Evolutionary conservation across 2,113 vertebrate species (phyloP).

Genomic region (Shinisaurus crocodilurus): DNA sequence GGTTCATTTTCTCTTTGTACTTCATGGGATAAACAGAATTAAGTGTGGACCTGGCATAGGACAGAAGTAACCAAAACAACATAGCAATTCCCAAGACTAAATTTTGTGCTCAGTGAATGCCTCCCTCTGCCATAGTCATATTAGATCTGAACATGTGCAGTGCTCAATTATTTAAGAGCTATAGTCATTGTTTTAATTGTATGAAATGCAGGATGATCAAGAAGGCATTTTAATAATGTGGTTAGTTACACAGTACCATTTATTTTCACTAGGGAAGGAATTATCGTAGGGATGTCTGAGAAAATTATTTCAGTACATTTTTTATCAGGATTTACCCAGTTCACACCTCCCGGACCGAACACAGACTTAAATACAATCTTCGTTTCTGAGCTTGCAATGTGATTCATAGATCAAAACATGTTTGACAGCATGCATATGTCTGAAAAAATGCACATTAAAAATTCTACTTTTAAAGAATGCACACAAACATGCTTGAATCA

Average conservation of each 20-base stretch:
- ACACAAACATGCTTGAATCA: no score
- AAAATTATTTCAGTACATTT: no score
- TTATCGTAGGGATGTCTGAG: slow-evolving; percentile 17
- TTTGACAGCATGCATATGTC: no score
- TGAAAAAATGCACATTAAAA: no score
- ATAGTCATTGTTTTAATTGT: not conserved
- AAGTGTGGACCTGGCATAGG: not conserved
- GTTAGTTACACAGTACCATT: slow-evolving; percentile 10
- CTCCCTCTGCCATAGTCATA: not conserved
- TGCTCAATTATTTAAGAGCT: not conserved
- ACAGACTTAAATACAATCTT: no score
- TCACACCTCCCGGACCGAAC: no score
- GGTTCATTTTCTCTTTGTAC: not conserved
- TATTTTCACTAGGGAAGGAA: slow-evolving; percentile 18
- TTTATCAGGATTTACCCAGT: no score
- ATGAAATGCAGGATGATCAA: slow-evolving; percentile 1
- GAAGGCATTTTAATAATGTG: slow-evolving; percentile 30
- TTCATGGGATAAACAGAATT: not conserved
- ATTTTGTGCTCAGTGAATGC: not conserved
- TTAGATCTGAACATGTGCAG: not conserved
- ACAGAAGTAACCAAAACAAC: not conserved
- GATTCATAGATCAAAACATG: no score
- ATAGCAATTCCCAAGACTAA: not conserved
- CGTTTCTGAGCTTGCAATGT: no score
- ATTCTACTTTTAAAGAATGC: no score